Conservation (phyloP, 2,797 vertebrate species). For the Acipenser transmontanus region DNA sequence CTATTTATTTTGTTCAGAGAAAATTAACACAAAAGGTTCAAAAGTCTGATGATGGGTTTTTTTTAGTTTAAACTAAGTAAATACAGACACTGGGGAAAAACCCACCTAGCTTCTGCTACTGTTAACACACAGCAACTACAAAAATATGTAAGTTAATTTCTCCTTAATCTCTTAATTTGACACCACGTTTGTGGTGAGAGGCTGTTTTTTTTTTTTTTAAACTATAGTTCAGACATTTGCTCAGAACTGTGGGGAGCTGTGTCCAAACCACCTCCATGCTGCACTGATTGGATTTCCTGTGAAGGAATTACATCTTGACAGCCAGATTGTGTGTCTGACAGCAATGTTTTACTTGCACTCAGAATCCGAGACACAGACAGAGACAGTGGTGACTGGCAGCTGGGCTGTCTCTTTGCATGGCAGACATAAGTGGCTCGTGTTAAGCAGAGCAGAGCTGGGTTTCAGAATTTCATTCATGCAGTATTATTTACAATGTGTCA, state of each 20-base stretch:
- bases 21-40: too few species aligned
- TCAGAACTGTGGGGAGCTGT: constrained; percentile 50
- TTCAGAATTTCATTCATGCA: background rate
- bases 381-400: constrained; percentile 5
- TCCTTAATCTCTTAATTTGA: constrained; percentile 21
- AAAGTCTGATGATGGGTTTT: too few species aligned
- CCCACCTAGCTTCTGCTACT: constrained; percentile 18
- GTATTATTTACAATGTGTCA: background rate
- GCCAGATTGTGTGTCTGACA: constrained; percentile 31
- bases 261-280: constrained; percentile 39
- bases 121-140: constrained; percentile 10
- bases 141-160: constrained; percentile 30
- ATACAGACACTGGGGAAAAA: constrained; percentile 26
- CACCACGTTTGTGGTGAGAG: constrained; percentile 32
- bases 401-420: constrained; percentile 18
- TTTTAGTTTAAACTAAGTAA: constrained; percentile 8
- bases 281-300: constrained; percentile 43
- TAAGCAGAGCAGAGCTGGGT: background rate
- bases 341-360: constrained; percentile 29
- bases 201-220: constrained; percentile 27
- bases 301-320: constrained; percentile 24
- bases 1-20: too few species aligned
- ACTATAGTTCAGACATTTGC: constrained; percentile 34
- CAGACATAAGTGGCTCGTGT: constrained; percentile 1
- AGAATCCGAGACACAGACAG: background rate